These are phyloP conservation scores for Cyphomyrus discorhynchus DNA, from an alignment of 2,113 vertebrate species.

Conservation along the genomic window DNA sequence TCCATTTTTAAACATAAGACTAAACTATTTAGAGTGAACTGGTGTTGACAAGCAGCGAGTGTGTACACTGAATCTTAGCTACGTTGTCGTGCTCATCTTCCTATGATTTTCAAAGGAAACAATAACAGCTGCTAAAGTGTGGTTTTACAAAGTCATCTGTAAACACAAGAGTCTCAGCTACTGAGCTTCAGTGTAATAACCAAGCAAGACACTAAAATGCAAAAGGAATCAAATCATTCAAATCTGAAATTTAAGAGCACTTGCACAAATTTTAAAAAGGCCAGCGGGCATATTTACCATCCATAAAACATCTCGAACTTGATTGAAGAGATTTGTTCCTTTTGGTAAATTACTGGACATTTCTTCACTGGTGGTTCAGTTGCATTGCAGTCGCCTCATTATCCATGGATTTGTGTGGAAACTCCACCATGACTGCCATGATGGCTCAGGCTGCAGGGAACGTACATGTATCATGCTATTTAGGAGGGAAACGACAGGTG, in stretches of 20 bases:
- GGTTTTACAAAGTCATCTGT: not conserved
- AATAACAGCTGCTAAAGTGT: not conserved
- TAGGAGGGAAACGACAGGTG: not conserved
- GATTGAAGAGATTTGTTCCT: not conserved
- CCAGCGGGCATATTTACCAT: not conserved
- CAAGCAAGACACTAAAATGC: not conserved
- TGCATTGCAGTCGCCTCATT: not conserved
- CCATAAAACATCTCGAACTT: not conserved
- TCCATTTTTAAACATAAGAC: not conserved
- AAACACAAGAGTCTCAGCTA: not conserved
- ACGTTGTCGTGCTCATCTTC: not conserved
- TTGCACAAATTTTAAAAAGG: not conserved
- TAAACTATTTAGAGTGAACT: not conserved
- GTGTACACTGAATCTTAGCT: not conserved
- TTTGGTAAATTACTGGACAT: not conserved
- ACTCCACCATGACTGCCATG: not conserved
- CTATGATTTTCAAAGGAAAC: not conserved
- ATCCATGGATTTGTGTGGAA: not conserved
- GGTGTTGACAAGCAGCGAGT: not conserved
- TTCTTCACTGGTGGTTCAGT: not conserved
- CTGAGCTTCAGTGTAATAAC: not conserved
- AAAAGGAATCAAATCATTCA: not conserved
- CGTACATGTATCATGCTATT: not conserved
- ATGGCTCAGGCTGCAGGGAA: not conserved
- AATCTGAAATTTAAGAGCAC: not conserved